Base-by-base conservation (phyloP, 2,888 invertebrate species). In the Dicyrtomina minuta region DNA sequence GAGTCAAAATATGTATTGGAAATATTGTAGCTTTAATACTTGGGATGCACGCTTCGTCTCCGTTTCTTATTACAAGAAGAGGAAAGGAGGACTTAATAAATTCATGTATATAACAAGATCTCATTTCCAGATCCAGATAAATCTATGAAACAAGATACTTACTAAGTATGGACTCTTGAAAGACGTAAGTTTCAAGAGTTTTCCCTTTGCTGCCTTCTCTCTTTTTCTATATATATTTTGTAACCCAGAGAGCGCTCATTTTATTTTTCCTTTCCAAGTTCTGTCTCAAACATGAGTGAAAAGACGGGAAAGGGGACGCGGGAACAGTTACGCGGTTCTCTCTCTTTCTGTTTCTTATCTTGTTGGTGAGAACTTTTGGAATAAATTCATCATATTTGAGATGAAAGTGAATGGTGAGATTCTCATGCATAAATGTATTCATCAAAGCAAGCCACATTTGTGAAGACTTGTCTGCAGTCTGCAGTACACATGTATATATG, bases 321-420 rank as follows among this genome's bases (percentile, higher is more conserved):
- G 13, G 43, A 12, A 13, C 43, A 12, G 43, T 41, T 41, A 8
- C 10, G 8, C 13, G 43, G 43, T 41, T 41, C n/a, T n/a, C n/a
- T n/a, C 8, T 33, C 33, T 33, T 4, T 46, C 5, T 4, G 46
- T 46, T 46, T 46, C n/a, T 15, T 46, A 17, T 46, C n/a, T 15
- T 46, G 46, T 46, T 46, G 46, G 46, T 43, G 62, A 17, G 64
- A 41, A 20, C n/a, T 51, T 51, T 51, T 64, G 33, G 53, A 53
- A 65, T 65, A 65, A 65, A 65, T 51, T 65, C 64, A 65, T 65
- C 64, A 65, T 65, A 65, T 33, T 65, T 53, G 51, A 60, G 64
- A 64, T 64, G 64, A 64, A 51, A 64, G 49, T 53, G 64, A 53
- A 64, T 49, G 51, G 33, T 27, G 33, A 27, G 33, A 33, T 27